Conservation (phyloP, 2,888 invertebrate species). For the Lucinisca nassula region DNA sequence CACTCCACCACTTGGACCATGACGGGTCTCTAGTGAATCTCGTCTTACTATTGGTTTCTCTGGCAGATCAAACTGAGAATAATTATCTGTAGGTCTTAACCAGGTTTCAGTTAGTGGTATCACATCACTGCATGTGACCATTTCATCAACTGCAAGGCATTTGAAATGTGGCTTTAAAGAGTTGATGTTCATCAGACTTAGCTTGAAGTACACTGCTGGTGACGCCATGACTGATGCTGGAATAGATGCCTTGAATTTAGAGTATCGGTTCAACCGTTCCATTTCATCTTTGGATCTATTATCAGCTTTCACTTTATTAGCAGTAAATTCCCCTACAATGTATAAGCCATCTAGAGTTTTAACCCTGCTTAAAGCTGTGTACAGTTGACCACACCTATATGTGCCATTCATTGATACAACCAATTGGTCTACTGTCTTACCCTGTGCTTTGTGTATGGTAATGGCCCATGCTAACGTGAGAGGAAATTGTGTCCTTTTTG, state of each 20-base stretch:
- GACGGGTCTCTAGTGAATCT: neutral
- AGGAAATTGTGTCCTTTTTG: constrained; percentile 23
- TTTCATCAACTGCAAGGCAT: neutral
- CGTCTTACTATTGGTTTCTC: neutral
- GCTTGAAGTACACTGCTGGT: neutral
- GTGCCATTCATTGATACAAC: constrained; percentile 25
- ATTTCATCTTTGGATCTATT: neutral
- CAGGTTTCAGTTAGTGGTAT: neutral
- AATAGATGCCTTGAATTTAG: neutral
- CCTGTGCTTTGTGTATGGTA: constrained; percentile 47
- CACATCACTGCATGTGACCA: neutral
- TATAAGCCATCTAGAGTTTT: constrained; percentile 27
- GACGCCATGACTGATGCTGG: neutral
- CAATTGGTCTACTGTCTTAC: constrained; percentile 30
- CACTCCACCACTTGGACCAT: neutral
- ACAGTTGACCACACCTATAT: constrained; percentile 31
- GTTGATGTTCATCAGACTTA: neutral
- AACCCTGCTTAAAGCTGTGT: constrained; percentile 36
- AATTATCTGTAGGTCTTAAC: neutral
- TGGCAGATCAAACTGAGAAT: neutral
- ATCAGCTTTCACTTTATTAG: neutral
- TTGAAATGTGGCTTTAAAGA: neutral
- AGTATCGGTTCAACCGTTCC: neutral
- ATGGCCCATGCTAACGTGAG: constrained; percentile 31
- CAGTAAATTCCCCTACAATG: neutral